phyloP scores from a whole-genome alignment of 2,113 vertebrate species.

The Neotragus pygmaeus region DNA sequence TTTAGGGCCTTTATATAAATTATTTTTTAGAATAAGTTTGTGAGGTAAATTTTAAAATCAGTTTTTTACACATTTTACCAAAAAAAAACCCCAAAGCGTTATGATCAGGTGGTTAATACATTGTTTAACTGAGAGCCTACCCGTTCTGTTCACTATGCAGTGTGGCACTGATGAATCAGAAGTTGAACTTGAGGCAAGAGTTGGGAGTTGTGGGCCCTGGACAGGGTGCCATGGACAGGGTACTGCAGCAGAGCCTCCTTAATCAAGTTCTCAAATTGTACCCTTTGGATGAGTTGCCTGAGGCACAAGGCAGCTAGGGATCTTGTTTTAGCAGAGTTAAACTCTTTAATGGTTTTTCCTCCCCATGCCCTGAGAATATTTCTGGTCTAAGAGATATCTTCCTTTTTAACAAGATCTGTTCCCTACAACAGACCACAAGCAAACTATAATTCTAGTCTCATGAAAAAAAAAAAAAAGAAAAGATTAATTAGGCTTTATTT shows the following conservation, averaged over 20 bases:
- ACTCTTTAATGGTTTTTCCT: constrained; percentile 66
- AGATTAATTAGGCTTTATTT: constrained; percentile 25
- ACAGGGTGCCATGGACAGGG: neutral
- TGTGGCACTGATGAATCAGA: neutral
- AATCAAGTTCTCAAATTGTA: constrained; percentile 49
- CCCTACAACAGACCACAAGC: constrained; percentile 68
- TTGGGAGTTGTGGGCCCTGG: neutral
- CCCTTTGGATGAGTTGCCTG: constrained; percentile 46
- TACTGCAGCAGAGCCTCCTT: neutral
- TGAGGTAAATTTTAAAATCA: constrained; percentile 16
- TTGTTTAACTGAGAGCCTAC: neutral
- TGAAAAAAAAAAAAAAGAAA: constrained; percentile 65
- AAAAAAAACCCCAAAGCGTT: neutral
- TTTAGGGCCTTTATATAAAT: neutral
- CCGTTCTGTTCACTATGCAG: neutral
- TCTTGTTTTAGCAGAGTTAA: constrained; percentile 70
- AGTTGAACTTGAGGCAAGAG: neutral
- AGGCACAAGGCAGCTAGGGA: constrained; percentile 38
- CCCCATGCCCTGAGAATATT: constrained; percentile 38
- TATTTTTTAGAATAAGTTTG: neutral
- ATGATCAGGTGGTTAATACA: neutral
- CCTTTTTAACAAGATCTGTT: constrained; percentile 47
- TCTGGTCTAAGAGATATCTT: constrained; percentile 45
- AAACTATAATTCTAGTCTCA: constrained; percentile 66
- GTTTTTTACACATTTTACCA: neutral